Base-by-base conservation (phyloP, 2,888 invertebrate genomes). In the Melitaea athalia region DNA sequence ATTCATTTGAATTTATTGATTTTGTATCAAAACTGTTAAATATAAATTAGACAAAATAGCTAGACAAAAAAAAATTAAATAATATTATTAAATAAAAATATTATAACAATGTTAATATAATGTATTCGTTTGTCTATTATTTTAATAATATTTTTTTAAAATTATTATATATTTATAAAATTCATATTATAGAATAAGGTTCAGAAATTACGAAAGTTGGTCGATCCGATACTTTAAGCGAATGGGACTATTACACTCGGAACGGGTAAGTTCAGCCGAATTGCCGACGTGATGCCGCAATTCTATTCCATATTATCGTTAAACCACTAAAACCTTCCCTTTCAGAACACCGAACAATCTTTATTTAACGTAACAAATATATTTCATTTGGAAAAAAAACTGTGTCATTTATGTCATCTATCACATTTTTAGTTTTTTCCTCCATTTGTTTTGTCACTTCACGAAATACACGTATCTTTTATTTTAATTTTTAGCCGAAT, bases 231-330 rank as follows among this genome's bases (percentile, higher is more conserved):
- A 72, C 74, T 73, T 71, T 60, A 63, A 70, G 66, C 61, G 65
- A 77, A 74, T 75, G 71, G 64, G 50, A 65, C 79, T 69, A 79
- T 82, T 82, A 79, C 74, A 67, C 71, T 69, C 65, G 72, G 76
- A 78, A 80, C 78, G 75, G 73, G 76, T 67, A 79, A 85, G 77
- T 83, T 83, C 78, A 77, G 75, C 76, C 74, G 77, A 79, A 84
- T 81, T 78, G 79, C 74, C 77, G 79, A 81, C 81, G 81, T 81
- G 80, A 81, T 78, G 73, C 71, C 78, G 78, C 79, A 81, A 69
- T 76, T 77, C 75, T 75, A 80, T 81, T 78, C 74, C 70, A 59
- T 70, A 73, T 72, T 73, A 73, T 63, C 66, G 67, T 68, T 50
- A 49, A 66, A 67, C 64, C 57, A 62, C 75, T 69, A 61, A 71